Base-by-base conservation (phyloP, 2,797 vertebrate species). In the Fistularia tabacaria region DNA sequence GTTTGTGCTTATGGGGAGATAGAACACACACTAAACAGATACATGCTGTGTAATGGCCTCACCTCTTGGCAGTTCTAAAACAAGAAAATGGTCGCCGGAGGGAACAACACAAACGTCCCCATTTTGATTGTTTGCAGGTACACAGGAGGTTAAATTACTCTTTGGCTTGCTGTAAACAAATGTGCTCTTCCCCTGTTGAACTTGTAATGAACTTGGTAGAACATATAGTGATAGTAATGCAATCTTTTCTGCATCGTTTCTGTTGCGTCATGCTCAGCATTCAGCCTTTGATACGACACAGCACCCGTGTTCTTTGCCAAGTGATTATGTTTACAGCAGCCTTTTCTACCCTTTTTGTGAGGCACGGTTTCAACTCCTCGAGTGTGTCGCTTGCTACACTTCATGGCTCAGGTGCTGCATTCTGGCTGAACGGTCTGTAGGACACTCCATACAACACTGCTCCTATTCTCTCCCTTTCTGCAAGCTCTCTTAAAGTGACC, bases 1-100 rank as follows among this genome's bases (percentile, higher is more conserved):
- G 62, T 84, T 84, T 86, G 80, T 77, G 77, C 79, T 87, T 80
- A 82, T 64, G 75, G 74, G 68, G 79, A 85, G 79, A 80, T 60
- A 57, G 69, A 85, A 81, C 62, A 49, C 71, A 84, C 65, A 64
- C 71, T 74, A 79, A 83, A 67, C 78, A 78, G 80, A 77, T 63
- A 57, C 82, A 80, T 54, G 85, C 84, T 80, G 89, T 58, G 75
- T 77, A 80, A 85, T 65, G 58, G 71, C 64, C 67, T 78, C 59
- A 77, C 71, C 76, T 75, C 71, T 41, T 46, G 56, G 67, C 66
- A 71, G 52, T 46, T 52, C 39, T 70, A 67, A 41, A 56, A 72
- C 74, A 66, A 59, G 73, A 69, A 8, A 65, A 49, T 73, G 56
- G 59, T 44, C 37, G 39, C 46, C 46, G 36, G 55, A 61, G 77